Conservation (phyloP, 1,140 invertebrate species). For the Tribolium castaneum region DNA sequence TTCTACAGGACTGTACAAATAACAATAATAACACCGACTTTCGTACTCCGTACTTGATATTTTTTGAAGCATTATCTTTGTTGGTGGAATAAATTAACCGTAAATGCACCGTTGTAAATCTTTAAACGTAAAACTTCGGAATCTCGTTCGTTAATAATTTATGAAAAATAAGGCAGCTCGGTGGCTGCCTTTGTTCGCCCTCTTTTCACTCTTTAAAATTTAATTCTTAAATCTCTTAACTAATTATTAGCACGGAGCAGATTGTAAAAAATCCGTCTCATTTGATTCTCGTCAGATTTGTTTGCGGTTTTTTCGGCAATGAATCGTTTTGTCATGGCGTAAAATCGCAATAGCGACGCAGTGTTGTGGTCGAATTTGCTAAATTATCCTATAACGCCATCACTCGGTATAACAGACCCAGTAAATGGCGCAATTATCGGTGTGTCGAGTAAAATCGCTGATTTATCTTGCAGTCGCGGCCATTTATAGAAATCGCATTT, state of each 20-base stretch:
- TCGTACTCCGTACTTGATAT: too few species aligned
- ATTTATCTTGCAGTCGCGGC: constrained; percentile 42
- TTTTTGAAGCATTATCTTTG: too few species aligned
- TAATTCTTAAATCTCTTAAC: neutral
- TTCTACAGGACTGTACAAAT: too few species aligned
- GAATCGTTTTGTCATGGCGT: neutral
- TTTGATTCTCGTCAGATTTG: neutral
- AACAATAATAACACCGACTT: too few species aligned
- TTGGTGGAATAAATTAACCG: neutral
- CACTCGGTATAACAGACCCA: constrained; percentile 38
- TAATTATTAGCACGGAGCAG: neutral
- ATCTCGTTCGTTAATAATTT: neutral
- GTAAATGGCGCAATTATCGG: constrained; percentile 49
- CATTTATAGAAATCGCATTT: constrained; percentile 49
- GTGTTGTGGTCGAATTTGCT: constrained; percentile 1
- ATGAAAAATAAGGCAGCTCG: neutral
- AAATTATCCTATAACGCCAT: constrained; percentile 31
- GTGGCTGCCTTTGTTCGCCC: neutral
- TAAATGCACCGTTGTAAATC: neutral
- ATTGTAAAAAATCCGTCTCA: neutral
- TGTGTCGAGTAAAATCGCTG: constrained; percentile 41
- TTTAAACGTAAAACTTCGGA: neutral
- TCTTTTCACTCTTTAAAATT: neutral
- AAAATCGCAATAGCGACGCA: neutral
- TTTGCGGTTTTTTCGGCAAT: neutral